Evolutionary conservation across 1,140 invertebrate genomes (phyloP).

Genomic region (Rhagoletis pomonella): DNA sequence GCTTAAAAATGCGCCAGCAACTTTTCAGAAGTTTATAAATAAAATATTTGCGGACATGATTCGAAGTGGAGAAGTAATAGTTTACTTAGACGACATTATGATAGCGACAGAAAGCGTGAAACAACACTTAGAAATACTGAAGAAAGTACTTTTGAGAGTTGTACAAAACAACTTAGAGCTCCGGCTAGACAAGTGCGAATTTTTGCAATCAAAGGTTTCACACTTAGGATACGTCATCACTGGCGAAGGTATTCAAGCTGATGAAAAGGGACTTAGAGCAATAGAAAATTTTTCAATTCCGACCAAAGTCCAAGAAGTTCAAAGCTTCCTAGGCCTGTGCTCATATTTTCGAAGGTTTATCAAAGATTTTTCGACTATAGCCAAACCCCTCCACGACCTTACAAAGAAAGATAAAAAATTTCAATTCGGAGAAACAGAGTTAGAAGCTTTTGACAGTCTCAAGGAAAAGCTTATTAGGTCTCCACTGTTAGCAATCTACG

Average conservation of each 20-base stretch:
- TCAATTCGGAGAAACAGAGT: conserved; percentile 57
- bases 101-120: conserved; percentile 45
- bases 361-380: conserved; percentile 61
- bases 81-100: conserved; percentile 59
- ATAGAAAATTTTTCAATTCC: conserved; percentile 61
- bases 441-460: conserved; percentile 61
- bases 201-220: conserved; percentile 64
- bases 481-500: conserved; percentile 64
- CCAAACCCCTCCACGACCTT: conserved; percentile 63
- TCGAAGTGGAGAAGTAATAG: conserved; percentile 42
- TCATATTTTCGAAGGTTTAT: conserved; percentile 61
- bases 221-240: conserved; percentile 68
- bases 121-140: conserved; percentile 57
- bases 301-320: conserved; percentile 58
- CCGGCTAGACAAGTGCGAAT: conserved; percentile 71
- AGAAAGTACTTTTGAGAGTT: conserved; percentile 61
- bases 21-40: conserved; percentile 73
- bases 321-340: conserved; percentile 60
- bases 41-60: conserved; percentile 63
- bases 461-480: conserved; percentile 59
- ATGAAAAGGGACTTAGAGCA: conserved; percentile 59
- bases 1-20: conserved; percentile 65
- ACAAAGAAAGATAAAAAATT: conserved; percentile 63
- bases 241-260: conserved; percentile 58
- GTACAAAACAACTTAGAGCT: conserved; percentile 68